Base-by-base conservation (phyloP, 2,797 vertebrate genomes). In the Hephaestus fuliginosus region DNA sequence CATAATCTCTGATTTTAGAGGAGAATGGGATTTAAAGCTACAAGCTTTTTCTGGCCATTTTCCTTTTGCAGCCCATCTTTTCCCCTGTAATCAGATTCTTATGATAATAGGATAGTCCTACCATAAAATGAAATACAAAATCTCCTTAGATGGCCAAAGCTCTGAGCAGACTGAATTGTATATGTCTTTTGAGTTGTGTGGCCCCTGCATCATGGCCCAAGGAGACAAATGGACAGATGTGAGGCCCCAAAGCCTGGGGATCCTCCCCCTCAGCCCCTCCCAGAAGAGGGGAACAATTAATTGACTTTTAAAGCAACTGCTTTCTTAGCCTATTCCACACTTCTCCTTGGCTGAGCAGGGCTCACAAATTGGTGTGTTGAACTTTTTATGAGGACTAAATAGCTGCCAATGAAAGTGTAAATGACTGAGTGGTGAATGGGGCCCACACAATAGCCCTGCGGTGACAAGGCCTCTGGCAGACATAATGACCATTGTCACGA, bases 301-400 rank as follows among this genome's bases (percentile, higher is more conserved):
- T 89, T 94, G 92, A 95, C 94, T 96, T 96, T 95, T 95, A 92
- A 96, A 96, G 91, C 88, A 80, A 92, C 78, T 91, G 70, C 87
- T 93, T 91, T 92, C 86, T 89, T 82, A 72, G 84, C 76, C 86
- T 72, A 57, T 86, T 90, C 86, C 90, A 78, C 89, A 85, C 91
- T 94, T 95, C 94, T 94, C 69, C 91, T 90, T 90, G 91, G 91
- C 93, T 93, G 88, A 94, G 93, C 94, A 93, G 88, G 84, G 90
- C 88, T 95, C 95, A 95, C 95, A 96, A 96, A 96, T 95, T 95
- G 91, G 90, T 91, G 88, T 90, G 94, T 94, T 95, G 91, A 94
- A 94, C 93, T 93, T 95, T 95, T 95, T 93, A 93, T 90, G 89
- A 89, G 89, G 82, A 94, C 89, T 95, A 95, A 95, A 96, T 94